Evolutionary conservation across 1,140 invertebrate species (phyloP), one percentile per base, ranked within the genome.

Genomic region (Drosophila grimshawi): DNA sequence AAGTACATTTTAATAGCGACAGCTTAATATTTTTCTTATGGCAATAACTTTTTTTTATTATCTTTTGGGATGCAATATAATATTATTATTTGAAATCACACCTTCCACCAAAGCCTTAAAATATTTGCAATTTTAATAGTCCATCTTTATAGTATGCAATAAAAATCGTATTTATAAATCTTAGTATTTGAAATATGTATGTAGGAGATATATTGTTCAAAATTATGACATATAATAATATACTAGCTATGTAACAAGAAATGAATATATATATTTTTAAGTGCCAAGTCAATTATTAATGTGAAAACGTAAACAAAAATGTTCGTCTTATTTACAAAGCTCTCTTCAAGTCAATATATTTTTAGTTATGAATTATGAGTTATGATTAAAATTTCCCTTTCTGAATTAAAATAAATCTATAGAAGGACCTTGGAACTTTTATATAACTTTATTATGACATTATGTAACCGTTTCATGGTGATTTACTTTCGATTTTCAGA

Each of bases 401-500:
- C 19, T 19, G 39, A 37, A 37, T 37, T 2, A 37, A 5, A 37
- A 7, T 37, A 6, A 37, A 37, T 7, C 5, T 33, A 33, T 33
- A 5, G 5, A 1, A 33, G 2, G 6, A 37, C 35, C 3, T 37
- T 37, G 5, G 2, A 5, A 37, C 35, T 7, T 2, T 6, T 7
- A 37, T 4, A 7, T 7, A 37, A 37, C 35, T 6, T 37, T 37
- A 5, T 43, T 3, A 43, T n/a, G 3, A 8, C 10, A 11, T 29
- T 48, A 37, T 48, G 35, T 32, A 8, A 37, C 27, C n/a, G 30
- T 10, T 41, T 27, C 29, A n/a, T n/a, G 39, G 3, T 4, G 30
- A 45, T 55, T 29, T 27, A 82, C 82, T 86, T 86, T 82, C 82
- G 53, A 46, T 86, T 86, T 19, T 81, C 66, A 35, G 62, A 48